Base-by-base conservation (phyloP, 2,888 invertebrate species). In the Nomada ruficornis region DNA sequence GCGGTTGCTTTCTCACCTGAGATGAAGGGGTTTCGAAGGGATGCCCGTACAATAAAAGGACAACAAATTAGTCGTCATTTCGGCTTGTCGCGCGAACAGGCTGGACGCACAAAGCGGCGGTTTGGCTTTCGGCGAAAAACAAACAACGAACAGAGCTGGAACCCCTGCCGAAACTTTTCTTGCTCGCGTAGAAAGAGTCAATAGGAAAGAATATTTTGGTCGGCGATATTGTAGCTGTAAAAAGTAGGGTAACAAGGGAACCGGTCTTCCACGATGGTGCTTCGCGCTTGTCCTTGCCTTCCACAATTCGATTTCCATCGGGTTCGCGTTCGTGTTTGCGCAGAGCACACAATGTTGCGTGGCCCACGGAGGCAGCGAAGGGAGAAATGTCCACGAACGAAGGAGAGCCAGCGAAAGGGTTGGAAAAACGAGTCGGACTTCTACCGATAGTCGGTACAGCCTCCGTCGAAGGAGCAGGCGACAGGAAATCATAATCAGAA, bases 401-500 rank as follows among this genome's bases (percentile, higher is more conserved):
- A 26, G 15, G 67, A 62, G 47, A 47, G 47, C 11, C 11, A 47
- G 10, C 47, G 73, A 71, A 68, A 76, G 82, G 85, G 84, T 82
- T 80, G 88, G 86, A 86, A 83, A 87, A 88, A 65, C 85, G 81
- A 82, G 83, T 88, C 84, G 78, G 82, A 84, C 84, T 86, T 75
- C 68, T 70, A 64, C 36, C 54, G 75, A 77, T 62, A 69, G 73
- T 76, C 80, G 77, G 72, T 65, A 50, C 71, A 59, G 44, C 67
- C 26, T 83, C 72, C 59, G 75, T 75, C 70, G 68, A 83, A 69
- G 71, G 77, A 81, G 55, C 74, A 73, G 80, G 69, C 80, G 84
- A 84, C 77, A 86, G 88, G 88, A 89, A 89, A 89, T 79, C 86
- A 78, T 88, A 86, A 89, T 89, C 85, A 88, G 83, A 88, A 57